These are phyloP conservation scores for Limnothrissa miodon DNA, from an alignment of 2,113 vertebrate species.

Conservation along the genomic window DNA sequence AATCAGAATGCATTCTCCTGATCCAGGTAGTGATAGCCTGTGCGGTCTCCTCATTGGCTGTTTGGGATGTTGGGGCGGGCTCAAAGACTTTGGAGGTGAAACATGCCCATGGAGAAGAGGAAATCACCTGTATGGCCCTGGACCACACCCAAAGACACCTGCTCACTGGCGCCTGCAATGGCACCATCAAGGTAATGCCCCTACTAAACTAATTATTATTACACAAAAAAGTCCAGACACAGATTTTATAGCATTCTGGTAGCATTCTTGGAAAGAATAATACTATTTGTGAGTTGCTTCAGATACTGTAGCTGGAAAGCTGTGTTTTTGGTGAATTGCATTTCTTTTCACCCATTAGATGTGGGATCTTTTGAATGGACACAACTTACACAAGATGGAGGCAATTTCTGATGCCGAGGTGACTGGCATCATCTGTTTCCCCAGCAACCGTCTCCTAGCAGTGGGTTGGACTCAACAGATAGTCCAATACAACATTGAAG, in stretches of 20 bases:
- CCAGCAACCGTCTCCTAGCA: slow-evolving; percentile 58
- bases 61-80: slow-evolving; percentile 62
- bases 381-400: slow-evolving; percentile 70
- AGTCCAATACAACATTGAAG: slow-evolving; percentile 57
- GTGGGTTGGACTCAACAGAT: slow-evolving; percentile 68
- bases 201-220: neutral
- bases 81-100: slow-evolving; percentile 54
- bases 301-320: neutral
- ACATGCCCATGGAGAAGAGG: slow-evolving; percentile 56
- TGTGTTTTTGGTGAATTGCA: neutral
- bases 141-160: slow-evolving; percentile 59
- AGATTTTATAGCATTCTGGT: too few species aligned
- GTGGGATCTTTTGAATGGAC: slow-evolving; percentile 69
- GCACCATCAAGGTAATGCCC: slow-evolving; percentile 58
- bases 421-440: slow-evolving; percentile 60
- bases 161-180: slow-evolving; percentile 61
- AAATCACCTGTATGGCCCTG: slow-evolving; percentile 56
- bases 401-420: slow-evolving; percentile 59
- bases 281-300: neutral
- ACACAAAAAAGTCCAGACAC: too few species aligned
- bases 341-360: slow-evolving; percentile 53
- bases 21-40: slow-evolving; percentile 59
- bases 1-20: neutral
- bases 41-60: slow-evolving; percentile 53
- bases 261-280: too few species aligned